Percentiles rank a stretch among this genome's conserved stretches.
Conservation (phyloP, 2,888 invertebrate species). For the Andrena fulva region DNA sequence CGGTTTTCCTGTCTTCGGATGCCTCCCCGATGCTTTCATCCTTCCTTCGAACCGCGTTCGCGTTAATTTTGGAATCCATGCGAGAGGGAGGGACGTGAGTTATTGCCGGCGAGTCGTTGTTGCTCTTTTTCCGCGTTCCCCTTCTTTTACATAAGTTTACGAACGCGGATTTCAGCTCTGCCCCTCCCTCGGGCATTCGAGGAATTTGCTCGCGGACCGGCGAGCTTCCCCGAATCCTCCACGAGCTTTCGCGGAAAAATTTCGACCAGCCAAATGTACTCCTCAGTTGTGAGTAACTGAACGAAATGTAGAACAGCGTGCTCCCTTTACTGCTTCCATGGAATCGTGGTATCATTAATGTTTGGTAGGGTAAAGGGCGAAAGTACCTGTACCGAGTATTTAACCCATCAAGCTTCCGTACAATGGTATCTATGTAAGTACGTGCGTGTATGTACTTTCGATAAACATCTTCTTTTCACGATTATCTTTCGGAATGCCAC, state of each 20-base stretch:
- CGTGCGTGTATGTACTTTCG: not conserved
- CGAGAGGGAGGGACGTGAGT: slow-evolving; percentile 1
- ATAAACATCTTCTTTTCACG: slow-evolving; percentile 1
- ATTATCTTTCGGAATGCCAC: slow-evolving; percentile 5
- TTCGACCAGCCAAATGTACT: not conserved
- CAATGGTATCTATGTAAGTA: too few species aligned
- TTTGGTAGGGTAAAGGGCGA: not conserved
- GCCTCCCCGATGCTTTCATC: slow-evolving; percentile 33
- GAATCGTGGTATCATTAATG: not conserved
- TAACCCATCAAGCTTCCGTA: too few species aligned
- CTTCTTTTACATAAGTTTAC: slow-evolving; percentile 33
- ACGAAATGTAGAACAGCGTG: not conserved
- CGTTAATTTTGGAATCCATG: slow-evolving; percentile 45
- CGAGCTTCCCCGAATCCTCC: not conserved
- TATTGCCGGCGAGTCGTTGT: slow-evolving; percentile 6
- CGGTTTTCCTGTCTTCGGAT: slow-evolving; percentile 8
- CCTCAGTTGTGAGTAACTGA: too few species aligned
- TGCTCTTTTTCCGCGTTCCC: not conserved
- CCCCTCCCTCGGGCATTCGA: not conserved
- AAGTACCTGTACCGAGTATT: not conserved
- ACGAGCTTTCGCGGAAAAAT: slow-evolving; percentile 1
- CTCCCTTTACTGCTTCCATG: not conserved
- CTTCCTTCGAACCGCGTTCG: slow-evolving; percentile 6
- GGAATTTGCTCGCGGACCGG: slow-evolving; percentile 25
- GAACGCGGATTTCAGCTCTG: slow-evolving; percentile 3